Percentiles rank a stretch among this genome's conserved stretches.
phyloP scores from a whole-genome alignment of 2,113 vertebrate genomes.

The Amia ocellicauda region DNA sequence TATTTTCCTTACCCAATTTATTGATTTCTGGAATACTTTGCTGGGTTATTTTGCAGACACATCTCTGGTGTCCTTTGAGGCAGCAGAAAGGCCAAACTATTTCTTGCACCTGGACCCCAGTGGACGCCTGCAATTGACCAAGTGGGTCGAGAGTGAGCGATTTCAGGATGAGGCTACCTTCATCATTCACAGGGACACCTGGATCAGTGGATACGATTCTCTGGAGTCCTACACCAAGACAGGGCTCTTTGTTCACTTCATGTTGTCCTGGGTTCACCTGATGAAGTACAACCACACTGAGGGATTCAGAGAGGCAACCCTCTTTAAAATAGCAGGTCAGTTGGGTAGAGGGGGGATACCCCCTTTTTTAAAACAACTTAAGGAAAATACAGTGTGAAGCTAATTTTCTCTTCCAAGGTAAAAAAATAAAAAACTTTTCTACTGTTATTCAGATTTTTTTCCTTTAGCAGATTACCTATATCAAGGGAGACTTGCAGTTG shows the following conservation, averaged over 20 bases:
- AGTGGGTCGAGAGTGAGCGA: constrained; percentile 68
- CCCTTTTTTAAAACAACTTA: no score
- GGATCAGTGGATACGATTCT: constrained; percentile 79
- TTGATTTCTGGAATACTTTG: no score
- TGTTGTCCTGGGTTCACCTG: constrained; percentile 60
- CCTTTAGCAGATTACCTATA: no score
- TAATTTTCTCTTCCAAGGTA: no score
- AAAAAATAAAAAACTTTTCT: no score
- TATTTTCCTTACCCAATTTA: no score
- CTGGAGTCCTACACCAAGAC: constrained; percentile 82
- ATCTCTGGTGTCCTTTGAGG: constrained; percentile 82
- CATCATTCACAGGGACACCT: constrained; percentile 77
- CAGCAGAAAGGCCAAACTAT: constrained; percentile 84
- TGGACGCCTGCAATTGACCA: constrained; percentile 71
- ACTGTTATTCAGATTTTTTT: no score
- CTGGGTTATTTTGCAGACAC: constrained; percentile 71
- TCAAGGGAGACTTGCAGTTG: no score
- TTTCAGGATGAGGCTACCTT: constrained; percentile 85
- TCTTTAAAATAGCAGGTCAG: constrained; percentile 84
- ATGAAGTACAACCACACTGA: constrained; percentile 75
- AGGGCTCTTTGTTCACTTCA: constrained; percentile 76
- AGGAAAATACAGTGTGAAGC: no score
- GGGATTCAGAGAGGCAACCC: constrained; percentile 74
- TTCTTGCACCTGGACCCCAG: constrained; percentile 68
- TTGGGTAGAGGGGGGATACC: constrained; percentile 3